A percentile compares a stretch with the other conserved stretches of the same genome.
Conservation (phyloP, 2,888 invertebrate genomes). For the Trissolcus japonicus region DNA sequence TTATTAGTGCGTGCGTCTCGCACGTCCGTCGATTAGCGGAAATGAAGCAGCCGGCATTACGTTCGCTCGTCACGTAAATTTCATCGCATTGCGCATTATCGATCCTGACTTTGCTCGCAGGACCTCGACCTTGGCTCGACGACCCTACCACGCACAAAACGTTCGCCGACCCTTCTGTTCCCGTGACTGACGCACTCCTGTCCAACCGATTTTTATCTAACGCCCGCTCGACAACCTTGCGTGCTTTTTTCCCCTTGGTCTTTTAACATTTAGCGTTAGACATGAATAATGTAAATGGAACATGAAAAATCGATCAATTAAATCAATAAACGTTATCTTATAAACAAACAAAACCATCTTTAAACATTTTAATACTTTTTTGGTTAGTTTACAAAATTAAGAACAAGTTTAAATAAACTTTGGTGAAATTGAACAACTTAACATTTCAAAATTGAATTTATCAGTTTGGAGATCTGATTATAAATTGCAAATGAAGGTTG, state of each 20-base stretch:
- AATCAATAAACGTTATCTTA: too few species aligned
- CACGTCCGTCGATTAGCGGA: conserved; percentile 38
- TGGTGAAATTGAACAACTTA: too few species aligned
- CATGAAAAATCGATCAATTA: too few species aligned
- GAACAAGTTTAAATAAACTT: too few species aligned
- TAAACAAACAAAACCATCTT: too few species aligned
- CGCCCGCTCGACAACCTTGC: background rate
- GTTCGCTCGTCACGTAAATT: conserved; percentile 51
- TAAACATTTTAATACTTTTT: too few species aligned
- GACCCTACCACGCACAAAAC: conserved; percentile 56
- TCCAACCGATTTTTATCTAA: conserved; percentile 38
- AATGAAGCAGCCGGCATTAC: conserved; percentile 43
- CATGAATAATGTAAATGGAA: background rate
- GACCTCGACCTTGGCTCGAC: conserved; percentile 73
- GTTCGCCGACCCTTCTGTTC: conserved; percentile 49
- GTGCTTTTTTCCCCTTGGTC: background rate
- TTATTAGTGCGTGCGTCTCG: conserved; percentile 27
- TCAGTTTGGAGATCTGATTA: too few species aligned
- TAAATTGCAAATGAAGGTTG: too few species aligned
- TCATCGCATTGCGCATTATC: conserved; percentile 61
- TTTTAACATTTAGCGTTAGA: background rate
- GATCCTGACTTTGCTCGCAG: conserved; percentile 61
- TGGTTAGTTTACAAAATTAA: too few species aligned
- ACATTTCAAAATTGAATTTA: too few species aligned
- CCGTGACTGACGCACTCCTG: conserved; percentile 40